A percentile compares a stretch with the other conserved stretches of the same genome.
Conservation (phyloP, 2,888 invertebrate genomes). For the Hybos culiciformis region DNA sequence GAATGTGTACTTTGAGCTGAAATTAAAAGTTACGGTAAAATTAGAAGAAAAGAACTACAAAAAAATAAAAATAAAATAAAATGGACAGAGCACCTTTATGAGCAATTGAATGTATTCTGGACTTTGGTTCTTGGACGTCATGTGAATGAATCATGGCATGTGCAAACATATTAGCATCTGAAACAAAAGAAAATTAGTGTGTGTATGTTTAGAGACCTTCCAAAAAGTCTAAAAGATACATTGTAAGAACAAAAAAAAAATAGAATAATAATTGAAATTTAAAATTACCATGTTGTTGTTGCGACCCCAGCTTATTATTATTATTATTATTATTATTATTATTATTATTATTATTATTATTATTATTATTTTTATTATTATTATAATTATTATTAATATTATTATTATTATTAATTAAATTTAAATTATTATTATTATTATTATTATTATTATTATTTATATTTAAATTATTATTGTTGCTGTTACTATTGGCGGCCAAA, state of each 20-base stretch:
- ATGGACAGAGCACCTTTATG: conserved; percentile 23
- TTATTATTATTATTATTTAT: neutral
- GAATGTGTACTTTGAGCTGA: conserved; percentile 32
- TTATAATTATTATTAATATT: neutral
- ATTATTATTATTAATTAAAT: neutral
- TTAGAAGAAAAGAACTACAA: neutral
- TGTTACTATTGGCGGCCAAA: conserved; percentile 13
- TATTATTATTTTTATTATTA: neutral
- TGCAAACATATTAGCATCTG: conserved; percentile 36
- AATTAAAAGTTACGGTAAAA: conserved; percentile 11
- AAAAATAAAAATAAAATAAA: neutral
- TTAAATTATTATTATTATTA: neutral
- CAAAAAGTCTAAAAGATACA: no score
- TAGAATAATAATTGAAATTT: no score
- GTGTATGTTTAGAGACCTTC: no score
- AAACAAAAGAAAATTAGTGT: conserved; percentile 10
- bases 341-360: neutral
- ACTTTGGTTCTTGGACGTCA: conserved; percentile 32
- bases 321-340: neutral
- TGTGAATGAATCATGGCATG: conserved; percentile 32
- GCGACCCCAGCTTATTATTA: neutral
- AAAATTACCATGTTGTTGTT: conserved; percentile 5
- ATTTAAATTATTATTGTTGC: conserved; percentile 15
- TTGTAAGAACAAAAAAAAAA: no score
- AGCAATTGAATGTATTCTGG: conserved; percentile 26